phyloP scores from a whole-genome alignment of 92 coral and sea anemone genomes.

The Nematostella vectensis region DNA sequence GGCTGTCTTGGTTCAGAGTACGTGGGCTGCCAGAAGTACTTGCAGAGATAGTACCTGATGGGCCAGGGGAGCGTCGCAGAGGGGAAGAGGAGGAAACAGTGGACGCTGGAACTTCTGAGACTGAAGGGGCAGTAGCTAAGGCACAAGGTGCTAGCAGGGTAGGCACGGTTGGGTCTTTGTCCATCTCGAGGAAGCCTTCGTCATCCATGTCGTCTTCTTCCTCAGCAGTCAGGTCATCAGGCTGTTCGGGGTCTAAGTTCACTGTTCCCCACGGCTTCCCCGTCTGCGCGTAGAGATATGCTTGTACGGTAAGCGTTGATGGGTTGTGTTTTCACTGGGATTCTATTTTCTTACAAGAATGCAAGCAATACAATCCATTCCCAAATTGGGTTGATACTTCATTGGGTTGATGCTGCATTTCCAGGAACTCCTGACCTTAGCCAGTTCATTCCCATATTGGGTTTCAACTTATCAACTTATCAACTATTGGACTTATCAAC shows the following conservation, averaged over 20 bases:
- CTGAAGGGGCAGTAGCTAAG: background rate
- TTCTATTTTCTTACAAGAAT: too few relatives aligned
- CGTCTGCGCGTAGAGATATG: slow-evolving; percentile 17
- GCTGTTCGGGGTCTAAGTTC: slow-evolving; percentile 8
- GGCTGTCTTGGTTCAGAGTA: too few relatives aligned
- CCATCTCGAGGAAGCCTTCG: background rate
- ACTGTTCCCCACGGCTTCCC: slow-evolving; percentile 17
- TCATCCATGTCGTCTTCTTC: background rate
- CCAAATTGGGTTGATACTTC: too few relatives aligned
- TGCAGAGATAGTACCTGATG: background rate
- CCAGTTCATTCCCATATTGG: too few relatives aligned
- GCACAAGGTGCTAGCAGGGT: background rate
- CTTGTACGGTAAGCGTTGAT: background rate
- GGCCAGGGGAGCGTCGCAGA: background rate
- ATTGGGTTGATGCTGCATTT: too few relatives aligned
- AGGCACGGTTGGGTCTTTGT: background rate
- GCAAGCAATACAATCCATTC: too few relatives aligned
- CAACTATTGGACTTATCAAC: too few relatives aligned
- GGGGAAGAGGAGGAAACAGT: background rate
- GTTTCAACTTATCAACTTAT: too few relatives aligned
- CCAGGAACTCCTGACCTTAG: too few relatives aligned
- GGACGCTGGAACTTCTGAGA: background rate
- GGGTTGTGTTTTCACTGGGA: too few relatives aligned
- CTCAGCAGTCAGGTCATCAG: background rate
- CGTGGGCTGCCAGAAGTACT: background rate